Percentiles rank a stretch among this genome's conserved stretches.
Conservation (phyloP, 1,140 invertebrate genomes). For the Dufourea novaeangliae region DNA sequence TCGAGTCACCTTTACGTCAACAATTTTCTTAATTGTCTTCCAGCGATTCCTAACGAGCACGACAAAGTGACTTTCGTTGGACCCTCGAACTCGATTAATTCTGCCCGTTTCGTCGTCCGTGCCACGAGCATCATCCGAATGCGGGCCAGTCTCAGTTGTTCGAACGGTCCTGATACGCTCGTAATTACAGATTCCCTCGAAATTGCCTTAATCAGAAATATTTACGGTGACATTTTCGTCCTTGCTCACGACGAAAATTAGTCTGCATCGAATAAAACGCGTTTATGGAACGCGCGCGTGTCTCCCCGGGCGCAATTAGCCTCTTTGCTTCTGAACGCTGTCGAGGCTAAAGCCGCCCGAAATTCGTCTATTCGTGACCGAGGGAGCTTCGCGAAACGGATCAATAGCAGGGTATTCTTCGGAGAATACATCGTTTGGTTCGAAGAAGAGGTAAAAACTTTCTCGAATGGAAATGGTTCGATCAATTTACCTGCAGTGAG, state of each 20-base stretch:
- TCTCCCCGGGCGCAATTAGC: neutral
- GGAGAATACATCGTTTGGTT: too few species aligned
- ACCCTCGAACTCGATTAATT: slow-evolving; percentile 20
- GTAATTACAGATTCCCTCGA: neutral
- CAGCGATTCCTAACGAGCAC: neutral
- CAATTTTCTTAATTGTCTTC: too few species aligned
- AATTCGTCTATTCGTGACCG: too few species aligned
- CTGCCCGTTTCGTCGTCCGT: slow-evolving; percentile 1
- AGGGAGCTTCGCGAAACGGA: too few species aligned
- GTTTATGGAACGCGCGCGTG: neutral
- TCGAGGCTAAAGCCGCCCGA: neutral
- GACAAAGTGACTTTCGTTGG: neutral
- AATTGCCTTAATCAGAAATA: slow-evolving; percentile 4
- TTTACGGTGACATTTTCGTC: neutral
- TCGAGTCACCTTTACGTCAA: too few species aligned
- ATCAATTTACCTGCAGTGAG: too few species aligned
- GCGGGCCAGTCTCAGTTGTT: neutral
- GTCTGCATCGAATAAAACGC: too few species aligned
- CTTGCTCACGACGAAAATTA: neutral
- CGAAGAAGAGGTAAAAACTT: too few species aligned
- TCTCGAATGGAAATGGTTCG: too few species aligned
- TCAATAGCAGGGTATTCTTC: too few species aligned
- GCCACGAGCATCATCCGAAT: neutral
- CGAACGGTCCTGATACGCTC: neutral
- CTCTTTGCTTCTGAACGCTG: neutral